Evolutionary conservation across 2,113 vertebrate genomes (phyloP).

Genomic region (Uria aalge): DNA sequence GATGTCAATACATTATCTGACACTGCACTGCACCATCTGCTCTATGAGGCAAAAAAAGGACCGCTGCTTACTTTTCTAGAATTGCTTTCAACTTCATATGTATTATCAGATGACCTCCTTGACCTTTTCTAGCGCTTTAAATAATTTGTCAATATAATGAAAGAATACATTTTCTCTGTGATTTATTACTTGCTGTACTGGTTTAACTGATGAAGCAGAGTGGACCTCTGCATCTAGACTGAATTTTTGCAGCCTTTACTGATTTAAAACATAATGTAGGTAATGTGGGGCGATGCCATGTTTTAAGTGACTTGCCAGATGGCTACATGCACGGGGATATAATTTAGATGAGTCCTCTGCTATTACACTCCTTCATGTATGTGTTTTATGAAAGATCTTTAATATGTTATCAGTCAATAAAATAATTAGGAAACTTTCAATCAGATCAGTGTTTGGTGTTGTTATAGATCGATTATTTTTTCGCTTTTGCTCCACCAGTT

Average conservation of each 20-base stretch:
- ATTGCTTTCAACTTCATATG: not conserved
- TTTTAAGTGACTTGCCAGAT: constrained; percentile 15
- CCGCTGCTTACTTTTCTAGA: not conserved
- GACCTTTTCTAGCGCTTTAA: not conserved
- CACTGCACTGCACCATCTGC: not conserved
- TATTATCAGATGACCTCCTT: not conserved
- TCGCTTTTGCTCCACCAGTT: not conserved
- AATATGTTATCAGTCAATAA: not conserved
- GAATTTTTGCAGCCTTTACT: not conserved
- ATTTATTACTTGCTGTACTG: not conserved
- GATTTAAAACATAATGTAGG: not conserved
- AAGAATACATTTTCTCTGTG: not conserved
- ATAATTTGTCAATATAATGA: not conserved
- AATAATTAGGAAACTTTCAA: not conserved
- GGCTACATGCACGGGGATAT: not conserved
- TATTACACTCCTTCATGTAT: not conserved
- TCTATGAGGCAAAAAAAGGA: not conserved
- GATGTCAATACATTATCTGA: not conserved
- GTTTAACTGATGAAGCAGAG: not conserved
- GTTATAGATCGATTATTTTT: not conserved
- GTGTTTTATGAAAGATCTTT: not conserved
- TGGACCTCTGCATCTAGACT: not conserved
- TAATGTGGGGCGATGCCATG: not conserved
- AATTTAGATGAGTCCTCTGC: not conserved
- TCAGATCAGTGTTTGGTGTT: not conserved